Evolutionary conservation across 2,888 invertebrate genomes (phyloP).

Genomic region (Lepas anatifera): DNA sequence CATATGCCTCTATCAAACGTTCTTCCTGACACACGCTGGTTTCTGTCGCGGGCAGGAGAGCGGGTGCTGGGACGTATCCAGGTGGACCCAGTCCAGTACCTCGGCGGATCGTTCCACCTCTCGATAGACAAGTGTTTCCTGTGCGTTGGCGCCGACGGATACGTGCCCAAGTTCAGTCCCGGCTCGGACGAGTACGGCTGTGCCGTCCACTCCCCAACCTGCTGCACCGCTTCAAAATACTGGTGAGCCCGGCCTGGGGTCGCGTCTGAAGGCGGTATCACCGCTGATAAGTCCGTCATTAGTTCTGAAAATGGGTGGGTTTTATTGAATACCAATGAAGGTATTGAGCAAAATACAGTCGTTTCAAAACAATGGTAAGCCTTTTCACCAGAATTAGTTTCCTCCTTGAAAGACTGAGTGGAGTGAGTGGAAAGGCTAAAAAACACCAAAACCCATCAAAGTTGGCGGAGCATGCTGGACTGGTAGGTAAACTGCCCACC

Average conservation of each 20-base stretch:
- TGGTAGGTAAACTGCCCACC: too few relatives aligned
- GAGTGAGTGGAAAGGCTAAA: too few relatives aligned
- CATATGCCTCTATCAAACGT: too few relatives aligned
- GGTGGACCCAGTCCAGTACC: conserved; percentile 32
- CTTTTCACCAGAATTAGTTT: background rate
- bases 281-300: background rate
- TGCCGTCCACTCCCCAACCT: conserved; percentile 31
- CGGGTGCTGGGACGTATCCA: conserved; percentile 33
- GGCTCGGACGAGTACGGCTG: conserved; percentile 33
- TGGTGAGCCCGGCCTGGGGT: conserved; percentile 28
- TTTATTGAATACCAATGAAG: background rate
- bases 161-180: conserved; percentile 34
- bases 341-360: background rate
- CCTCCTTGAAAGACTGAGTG: background rate
- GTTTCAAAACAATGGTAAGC: background rate
- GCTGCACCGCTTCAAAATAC: conserved; percentile 31
- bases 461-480: too few relatives aligned
- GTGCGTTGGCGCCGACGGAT: conserved; percentile 34
- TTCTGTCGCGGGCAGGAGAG: conserved; percentile 31
- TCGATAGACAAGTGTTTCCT: conserved; percentile 34
- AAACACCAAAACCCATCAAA: too few relatives aligned
- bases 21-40: too few relatives aligned
- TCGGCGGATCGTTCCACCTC: conserved; percentile 31
- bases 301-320: background rate
- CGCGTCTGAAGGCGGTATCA: background rate